A percentile compares a stretch with the other conserved stretches of the same genome.
Evolutionary conservation across 2,113 vertebrate genomes (phyloP).

Genomic region (Haliaeetus leucogaster): DNA sequence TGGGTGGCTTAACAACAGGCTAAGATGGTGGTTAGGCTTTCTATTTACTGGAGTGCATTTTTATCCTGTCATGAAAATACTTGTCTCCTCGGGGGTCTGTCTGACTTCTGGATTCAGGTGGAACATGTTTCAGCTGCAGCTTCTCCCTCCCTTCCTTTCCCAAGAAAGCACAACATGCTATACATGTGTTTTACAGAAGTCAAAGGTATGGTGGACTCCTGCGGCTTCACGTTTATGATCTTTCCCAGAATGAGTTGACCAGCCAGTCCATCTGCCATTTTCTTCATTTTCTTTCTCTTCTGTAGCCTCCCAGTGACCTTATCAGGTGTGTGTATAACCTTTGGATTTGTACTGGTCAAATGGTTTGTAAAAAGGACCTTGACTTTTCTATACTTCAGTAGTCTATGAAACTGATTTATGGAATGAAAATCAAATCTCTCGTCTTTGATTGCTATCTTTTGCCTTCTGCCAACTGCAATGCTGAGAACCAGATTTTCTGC

Average conservation of each 20-base stretch:
- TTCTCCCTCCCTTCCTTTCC: not conserved
- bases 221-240: rapidly evolving
- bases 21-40: not conserved
- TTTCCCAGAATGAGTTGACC: not conserved
- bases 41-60: not conserved
- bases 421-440: not conserved
- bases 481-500: not conserved
- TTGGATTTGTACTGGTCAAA: not conserved
- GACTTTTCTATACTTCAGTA: not conserved
- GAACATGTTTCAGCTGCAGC: not conserved
- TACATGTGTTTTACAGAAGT: not conserved
- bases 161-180: not conserved
- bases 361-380: not conserved
- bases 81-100: not conserved
- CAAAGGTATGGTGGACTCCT: not conserved
- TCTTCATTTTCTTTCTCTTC: not conserved
- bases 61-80: not conserved
- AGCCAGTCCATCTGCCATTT: not conserved
- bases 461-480: not conserved
- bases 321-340: not conserved
- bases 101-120: not conserved
- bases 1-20: not conserved
- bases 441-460: not conserved
- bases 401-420: not conserved
- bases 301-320: not conserved